Evolutionary conservation across 2,888 invertebrate species (phyloP).

Genomic region (Mesorhabditis belari): DNA sequence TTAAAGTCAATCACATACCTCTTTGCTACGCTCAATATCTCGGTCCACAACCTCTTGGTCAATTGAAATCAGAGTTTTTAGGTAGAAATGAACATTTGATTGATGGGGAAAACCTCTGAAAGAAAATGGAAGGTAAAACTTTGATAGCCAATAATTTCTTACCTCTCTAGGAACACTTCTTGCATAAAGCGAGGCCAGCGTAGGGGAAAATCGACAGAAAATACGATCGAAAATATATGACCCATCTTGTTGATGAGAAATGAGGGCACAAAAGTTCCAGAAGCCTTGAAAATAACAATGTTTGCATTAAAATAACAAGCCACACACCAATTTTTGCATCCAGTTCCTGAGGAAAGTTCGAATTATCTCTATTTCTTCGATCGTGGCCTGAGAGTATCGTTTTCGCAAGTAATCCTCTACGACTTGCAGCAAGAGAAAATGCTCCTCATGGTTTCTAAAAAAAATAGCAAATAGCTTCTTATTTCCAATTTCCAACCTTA

Average conservation of each 20-base stretch:
- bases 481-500: slow-evolving; percentile 6
- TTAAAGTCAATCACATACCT: background rate
- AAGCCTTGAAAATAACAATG: too few species aligned
- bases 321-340: slow-evolving; percentile 14
- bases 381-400: slow-evolving; percentile 12
- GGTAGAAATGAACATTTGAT: slow-evolving; percentile 57
- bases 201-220: slow-evolving; percentile 59
- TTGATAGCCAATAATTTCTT: too few species aligned
- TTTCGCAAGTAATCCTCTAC: slow-evolving; percentile 54
- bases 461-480: background rate
- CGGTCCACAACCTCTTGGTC: slow-evolving; percentile 60
- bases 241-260: slow-evolving; percentile 61
- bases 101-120: slow-evolving; percentile 10
- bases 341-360: slow-evolving; percentile 32
- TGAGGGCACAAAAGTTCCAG: too few species aligned
- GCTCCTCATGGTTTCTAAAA: slow-evolving; percentile 43
- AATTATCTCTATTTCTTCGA: slow-evolving; percentile 11
- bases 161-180: slow-evolving; percentile 45
- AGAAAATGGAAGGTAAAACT: background rate
- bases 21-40: slow-evolving; percentile 50
- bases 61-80: slow-evolving; percentile 59
- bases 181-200: slow-evolving; percentile 60
- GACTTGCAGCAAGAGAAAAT: slow-evolving; percentile 57
- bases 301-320: background rate
- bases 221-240: slow-evolving; percentile 60